Conservation (phyloP, 2,888 invertebrate genomes). For the Pyralis farinalis region DNA sequence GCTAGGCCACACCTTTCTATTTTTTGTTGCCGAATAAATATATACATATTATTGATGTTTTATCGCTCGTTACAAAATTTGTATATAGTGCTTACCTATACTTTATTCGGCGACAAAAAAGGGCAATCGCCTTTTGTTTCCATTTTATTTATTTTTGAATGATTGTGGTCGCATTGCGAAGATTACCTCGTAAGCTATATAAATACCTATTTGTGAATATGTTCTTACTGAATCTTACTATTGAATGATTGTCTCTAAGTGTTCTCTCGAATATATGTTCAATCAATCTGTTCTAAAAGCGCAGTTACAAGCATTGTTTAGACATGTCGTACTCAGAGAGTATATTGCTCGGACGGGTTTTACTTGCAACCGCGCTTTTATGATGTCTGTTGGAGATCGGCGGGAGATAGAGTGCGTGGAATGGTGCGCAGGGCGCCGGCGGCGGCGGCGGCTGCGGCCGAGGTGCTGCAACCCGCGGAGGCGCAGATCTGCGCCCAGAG, state of each 20-base stretch:
- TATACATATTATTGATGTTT: neutral
- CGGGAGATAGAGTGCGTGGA: slow-evolving; percentile 60
- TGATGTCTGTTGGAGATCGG: slow-evolving; percentile 48
- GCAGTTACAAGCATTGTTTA: slow-evolving; percentile 43
- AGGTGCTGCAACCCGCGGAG: slow-evolving; percentile 46
- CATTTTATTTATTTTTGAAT: slow-evolving; percentile 58
- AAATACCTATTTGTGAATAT: slow-evolving; percentile 59
- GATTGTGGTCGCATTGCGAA: slow-evolving; percentile 59
- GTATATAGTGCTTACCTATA: slow-evolving; percentile 12
- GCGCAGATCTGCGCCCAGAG: slow-evolving; percentile 85
- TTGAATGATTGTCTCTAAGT: slow-evolving; percentile 63
- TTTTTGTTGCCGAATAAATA: slow-evolving; percentile 43
- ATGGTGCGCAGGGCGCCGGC: slow-evolving; percentile 68
- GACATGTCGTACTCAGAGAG: neutral
- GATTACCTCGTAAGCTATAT: slow-evolving; percentile 40
- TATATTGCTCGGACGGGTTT: slow-evolving; percentile 2
- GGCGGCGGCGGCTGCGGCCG: slow-evolving; percentile 51
- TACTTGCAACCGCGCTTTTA: slow-evolving; percentile 62
- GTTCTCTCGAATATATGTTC: slow-evolving; percentile 51
- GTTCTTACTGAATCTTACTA: slow-evolving; percentile 53
- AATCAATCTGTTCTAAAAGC: slow-evolving; percentile 37
- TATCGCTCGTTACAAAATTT: neutral
- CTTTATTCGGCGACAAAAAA: slow-evolving; percentile 38
- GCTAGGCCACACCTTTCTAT: slow-evolving; percentile 37
- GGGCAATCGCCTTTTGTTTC: slow-evolving; percentile 54